Evolutionary conservation across 35 echinoderm and acorn worm genomes (phyloP).

Genomic region (Anneissia japonica): DNA sequence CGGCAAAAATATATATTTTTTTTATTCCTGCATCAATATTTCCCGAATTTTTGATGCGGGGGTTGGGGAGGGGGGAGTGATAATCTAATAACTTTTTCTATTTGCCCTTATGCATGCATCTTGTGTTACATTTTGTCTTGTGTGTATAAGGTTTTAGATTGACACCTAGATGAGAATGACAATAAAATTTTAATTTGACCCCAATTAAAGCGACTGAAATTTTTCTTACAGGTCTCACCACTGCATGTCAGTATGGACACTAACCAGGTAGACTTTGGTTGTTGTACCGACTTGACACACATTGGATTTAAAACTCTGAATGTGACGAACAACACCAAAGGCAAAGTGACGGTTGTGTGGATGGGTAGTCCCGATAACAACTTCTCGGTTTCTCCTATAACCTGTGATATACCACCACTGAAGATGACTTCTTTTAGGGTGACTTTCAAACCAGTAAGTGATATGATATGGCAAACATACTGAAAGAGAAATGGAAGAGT

Average conservation of each 20-base stretch:
- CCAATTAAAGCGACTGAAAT: background rate
- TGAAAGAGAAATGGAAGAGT: no score
- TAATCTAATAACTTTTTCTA: no score
- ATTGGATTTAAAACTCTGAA: constrained; percentile 76
- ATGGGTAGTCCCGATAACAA: constrained; percentile 66
- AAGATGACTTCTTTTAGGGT: constrained; percentile 95
- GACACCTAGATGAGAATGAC: background rate
- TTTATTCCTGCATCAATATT: no score
- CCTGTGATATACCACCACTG: constrained; percentile 84
- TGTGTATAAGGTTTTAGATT: no score
- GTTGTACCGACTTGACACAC: constrained; percentile 45
- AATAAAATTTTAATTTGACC: background rate
- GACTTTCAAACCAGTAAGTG: constrained; percentile 89
- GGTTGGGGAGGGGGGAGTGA: no score
- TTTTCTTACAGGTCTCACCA: constrained; percentile 30
- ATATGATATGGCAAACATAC: no score
- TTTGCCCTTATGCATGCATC: no score
- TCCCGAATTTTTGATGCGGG: no score
- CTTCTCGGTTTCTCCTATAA: constrained; percentile 55
- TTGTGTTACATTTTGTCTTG: no score
- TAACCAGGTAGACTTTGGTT: constrained; percentile 76
- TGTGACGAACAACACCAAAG: constrained; percentile 95
- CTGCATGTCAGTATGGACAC: constrained; percentile 77
- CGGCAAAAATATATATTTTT: no score
- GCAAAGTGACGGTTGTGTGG: constrained; percentile 85